phyloP scores from a whole-genome alignment of 2,797 vertebrate species.

The Silurus aristotelis region DNA sequence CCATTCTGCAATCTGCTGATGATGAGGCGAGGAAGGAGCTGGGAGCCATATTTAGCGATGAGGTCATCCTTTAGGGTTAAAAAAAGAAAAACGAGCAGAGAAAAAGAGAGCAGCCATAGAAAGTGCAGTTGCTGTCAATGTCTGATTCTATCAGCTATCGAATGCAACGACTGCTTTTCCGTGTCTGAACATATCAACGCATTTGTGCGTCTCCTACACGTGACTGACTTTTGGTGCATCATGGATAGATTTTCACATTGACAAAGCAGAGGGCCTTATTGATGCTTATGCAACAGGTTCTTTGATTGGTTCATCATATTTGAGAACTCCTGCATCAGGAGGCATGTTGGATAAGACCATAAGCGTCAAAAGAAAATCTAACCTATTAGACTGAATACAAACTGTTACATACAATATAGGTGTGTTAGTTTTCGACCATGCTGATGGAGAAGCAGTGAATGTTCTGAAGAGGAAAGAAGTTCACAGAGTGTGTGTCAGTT shows the following conservation, averaged over 20 bases:
- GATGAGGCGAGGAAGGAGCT: constrained; percentile 59
- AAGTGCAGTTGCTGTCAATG: constrained; percentile 46
- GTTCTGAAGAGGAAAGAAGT: constrained; percentile 18
- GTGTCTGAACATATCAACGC: constrained; percentile 30
- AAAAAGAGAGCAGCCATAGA: constrained; percentile 42
- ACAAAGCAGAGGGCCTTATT: not conserved
- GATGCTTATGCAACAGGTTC: constrained; percentile 41
- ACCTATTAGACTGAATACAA: not conserved
- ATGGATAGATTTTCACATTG: not conserved
- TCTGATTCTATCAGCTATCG: constrained; percentile 40
- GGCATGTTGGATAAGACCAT: not conserved
- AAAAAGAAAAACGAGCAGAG: constrained; percentile 50
- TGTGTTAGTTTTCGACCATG: not conserved
- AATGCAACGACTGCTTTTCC: constrained; percentile 38
- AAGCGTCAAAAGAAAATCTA: not conserved
- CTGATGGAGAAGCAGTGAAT: not conserved
- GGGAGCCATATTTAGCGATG: constrained; percentile 64
- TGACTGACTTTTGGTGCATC: not conserved
- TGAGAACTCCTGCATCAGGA: not conserved
- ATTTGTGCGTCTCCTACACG: not conserved
- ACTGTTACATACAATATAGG: not conserved
- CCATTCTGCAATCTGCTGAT: constrained; percentile 63
- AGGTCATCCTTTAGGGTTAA: constrained; percentile 62
- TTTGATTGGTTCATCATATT: constrained; percentile 1
- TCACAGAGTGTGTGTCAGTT: not conserved